These are phyloP conservation scores for Cylloceria caligata DNA, from an alignment of 2,888 invertebrate species.

Conservation along the genomic window DNA sequence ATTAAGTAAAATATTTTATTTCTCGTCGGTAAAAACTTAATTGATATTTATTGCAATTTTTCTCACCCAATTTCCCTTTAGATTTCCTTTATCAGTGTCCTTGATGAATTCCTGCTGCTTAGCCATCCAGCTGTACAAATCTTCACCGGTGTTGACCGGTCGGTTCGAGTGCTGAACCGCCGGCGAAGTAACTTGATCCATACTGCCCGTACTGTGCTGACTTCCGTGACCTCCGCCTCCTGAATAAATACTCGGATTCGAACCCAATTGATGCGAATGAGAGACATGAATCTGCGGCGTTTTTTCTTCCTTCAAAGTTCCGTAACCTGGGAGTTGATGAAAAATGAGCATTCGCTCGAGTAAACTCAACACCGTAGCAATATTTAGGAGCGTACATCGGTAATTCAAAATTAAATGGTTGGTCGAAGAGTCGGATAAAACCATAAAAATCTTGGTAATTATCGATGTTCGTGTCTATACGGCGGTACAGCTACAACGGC, in stretches of 20 bases:
- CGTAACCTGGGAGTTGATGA: conserved; percentile 88
- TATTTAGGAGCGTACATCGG: conserved; percentile 29
- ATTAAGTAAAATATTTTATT: conserved; percentile 27
- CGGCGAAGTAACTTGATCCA: conserved; percentile 84
- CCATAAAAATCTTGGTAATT: conserved; percentile 26
- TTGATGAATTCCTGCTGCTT: conserved; percentile 90
- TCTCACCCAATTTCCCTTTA: conserved; percentile 83
- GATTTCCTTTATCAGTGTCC: conserved; percentile 82
- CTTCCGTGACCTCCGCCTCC: conserved; percentile 82
- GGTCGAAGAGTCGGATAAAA: neutral
- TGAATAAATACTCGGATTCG: conserved; percentile 87
- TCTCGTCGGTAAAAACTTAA: neutral
- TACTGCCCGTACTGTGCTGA: conserved; percentile 83
- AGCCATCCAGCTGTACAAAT: conserved; percentile 98
- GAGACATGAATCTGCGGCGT: conserved; percentile 84
- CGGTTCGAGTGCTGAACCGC: conserved; percentile 86
- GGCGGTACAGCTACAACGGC: neutral
- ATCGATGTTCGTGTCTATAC: conserved; percentile 38
- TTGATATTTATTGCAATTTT: neutral
- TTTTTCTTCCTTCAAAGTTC: conserved; percentile 90
- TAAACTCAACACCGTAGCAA: neutral
- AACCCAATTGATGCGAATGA: conserved; percentile 86
- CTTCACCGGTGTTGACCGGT: conserved; percentile 90
- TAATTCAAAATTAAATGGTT: neutral
- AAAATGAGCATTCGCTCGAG: neutral